Base-by-base conservation (phyloP, 2,113 vertebrate genomes). In the Ophiodon elongatus region DNA sequence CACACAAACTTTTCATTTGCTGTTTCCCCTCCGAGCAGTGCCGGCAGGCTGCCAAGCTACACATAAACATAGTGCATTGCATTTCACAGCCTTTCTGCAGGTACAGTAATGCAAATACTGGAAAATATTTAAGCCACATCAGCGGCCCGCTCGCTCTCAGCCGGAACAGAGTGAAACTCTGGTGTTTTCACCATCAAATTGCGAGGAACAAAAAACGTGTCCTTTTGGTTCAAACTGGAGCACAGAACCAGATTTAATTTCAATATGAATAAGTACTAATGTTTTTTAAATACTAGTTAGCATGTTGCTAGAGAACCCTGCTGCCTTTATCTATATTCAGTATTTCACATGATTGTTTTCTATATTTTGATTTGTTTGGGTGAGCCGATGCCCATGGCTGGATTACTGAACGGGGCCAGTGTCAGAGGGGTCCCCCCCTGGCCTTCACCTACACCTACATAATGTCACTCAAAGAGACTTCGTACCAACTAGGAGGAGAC, bases 21-120 rank as follows among this genome's bases (percentile, higher is more conserved):
- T 3, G 62, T 85, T 73, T 78, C 79, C 82, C 85, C 85, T 82
- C 29, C 15, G 11, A 86, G 85, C 87, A 37, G 89, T 37, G 81
- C 76, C 59, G 87, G 91, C 88, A 91, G 84, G 56, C 87, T 93
- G 91, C 90, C 91, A 93, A 87, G 72, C 86, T 77, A 80, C 86
- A 91, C 88, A 87, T 81, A 85, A 91, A 92, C 85, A 88, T 80
- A 82, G 88, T 67, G 90, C 91, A 88, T 82, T 89, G 85, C 89
- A 85, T 88, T 85, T 87, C 86, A 73, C 90, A 86, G 83, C 69
- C 72, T 31, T 87, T 87, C 87, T 91, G 91, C 89, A 92, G 88
- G 90, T 91, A 92, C 78, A 73, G 86, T 74, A 88, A 87, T 67
- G 81, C 90, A 90, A 90, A 92, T 79, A 86, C 85, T 43, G 85